Conservation (phyloP, 2,113 vertebrate genomes). For the Oreochromis tanganicae region DNA sequence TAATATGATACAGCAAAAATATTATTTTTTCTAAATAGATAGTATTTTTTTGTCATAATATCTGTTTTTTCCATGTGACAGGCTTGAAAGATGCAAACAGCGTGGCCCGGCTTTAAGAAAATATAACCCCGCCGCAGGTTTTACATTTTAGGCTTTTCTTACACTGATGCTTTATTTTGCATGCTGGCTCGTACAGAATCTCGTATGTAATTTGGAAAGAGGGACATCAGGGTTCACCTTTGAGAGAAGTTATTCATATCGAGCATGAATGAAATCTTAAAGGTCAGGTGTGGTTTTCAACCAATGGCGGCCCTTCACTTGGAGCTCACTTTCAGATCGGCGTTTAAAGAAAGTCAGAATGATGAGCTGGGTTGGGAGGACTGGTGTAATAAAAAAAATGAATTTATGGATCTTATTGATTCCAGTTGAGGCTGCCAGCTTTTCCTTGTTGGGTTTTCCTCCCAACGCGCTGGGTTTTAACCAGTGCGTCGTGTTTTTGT, state of each 20-base stretch:
- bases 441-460: neutral
- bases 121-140: rapidly evolving
- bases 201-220: neutral
- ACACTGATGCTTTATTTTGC: neutral
- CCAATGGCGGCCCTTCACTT: neutral
- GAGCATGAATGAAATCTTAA: neutral
- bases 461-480: neutral
- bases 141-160: neutral
- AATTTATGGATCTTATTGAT: neutral
- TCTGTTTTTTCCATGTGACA: neutral
- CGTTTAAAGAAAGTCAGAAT: neutral
- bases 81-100: neutral
- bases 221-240: neutral
- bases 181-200: rapidly evolving
- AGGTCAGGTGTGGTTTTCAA: neutral
- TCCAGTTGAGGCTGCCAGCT: neutral
- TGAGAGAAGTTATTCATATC: rapidly evolving
- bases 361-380: neutral
- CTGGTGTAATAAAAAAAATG: neutral
- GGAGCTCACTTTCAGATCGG: rapidly evolving
- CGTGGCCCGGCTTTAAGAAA: neutral
- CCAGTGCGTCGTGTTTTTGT: constrained; percentile 9
- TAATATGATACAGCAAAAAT: rapidly evolving
- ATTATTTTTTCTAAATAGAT: neutral
- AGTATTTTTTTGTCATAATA: neutral